Evolutionary conservation across 2,888 invertebrate species (phyloP), one percentile per base, ranked within the genome.

Genomic region (Panopea generosa): DNA sequence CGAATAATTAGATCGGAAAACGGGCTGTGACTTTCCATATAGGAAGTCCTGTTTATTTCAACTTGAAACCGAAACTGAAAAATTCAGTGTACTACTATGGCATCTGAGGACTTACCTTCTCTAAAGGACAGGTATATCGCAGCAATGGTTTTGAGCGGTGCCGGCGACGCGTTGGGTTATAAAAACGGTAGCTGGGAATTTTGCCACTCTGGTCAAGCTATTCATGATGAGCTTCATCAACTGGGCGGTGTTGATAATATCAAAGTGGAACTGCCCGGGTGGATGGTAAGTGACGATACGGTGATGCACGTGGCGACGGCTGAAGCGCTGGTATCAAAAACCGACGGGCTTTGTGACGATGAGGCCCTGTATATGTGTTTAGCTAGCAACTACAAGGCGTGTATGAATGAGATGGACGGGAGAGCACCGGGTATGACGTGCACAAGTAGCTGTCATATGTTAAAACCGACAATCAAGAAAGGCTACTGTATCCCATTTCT

Each of bases 221-320:
- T 92, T 63, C 90, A 88, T 62, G 56, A 85, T 24, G 88, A 90
- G 56, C 56, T 90, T 1, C 16, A 83, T 40, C 22, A 72, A 22
- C 56, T 90, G 11, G 91, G 90, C 18, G 91, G 91, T 2, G 40
- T 92, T 27, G 68, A 83, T 16, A 84, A 82, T 9, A 68, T 92
- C 11, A 43, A 83, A 38, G 78, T 90, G 2, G 78, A 76, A 84
- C 78, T 66, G 24, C 79, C 84, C 45, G 45, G 82, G 0, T 92
- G 90, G 90, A 79, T 68, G 11, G 89, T 92, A 2, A 91, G 91
- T 82, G 92, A 92, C 84, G 92, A 92, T 61, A 92, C 92, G 6
- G 90, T 92, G 2, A 90, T 92, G 90, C 91, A 91, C 82, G 68
- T 92, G 20, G 92, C 92, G 16, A 90, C 90, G 24, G 91, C 89